A percentile compares a stretch with the other conserved stretches of the same genome.
Evolutionary conservation across 2,113 vertebrate species (phyloP).

Genomic region (Callorhinus ursinus): DNA sequence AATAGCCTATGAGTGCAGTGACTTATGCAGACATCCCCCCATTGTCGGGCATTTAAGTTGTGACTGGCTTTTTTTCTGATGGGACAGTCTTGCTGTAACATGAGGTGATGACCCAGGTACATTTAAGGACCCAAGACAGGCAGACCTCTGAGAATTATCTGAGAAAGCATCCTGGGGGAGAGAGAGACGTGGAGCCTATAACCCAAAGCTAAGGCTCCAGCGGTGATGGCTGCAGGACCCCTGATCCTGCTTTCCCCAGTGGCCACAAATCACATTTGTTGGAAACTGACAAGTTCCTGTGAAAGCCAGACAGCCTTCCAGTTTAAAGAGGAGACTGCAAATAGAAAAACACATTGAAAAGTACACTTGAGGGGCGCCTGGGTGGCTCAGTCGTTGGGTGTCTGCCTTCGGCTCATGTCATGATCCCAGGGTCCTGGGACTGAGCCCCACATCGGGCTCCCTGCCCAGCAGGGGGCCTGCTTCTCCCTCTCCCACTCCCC

Average conservation of each 20-base stretch:
- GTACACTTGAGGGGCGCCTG: not conserved
- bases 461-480: no score
- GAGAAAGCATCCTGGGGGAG: not conserved
- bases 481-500: no score
- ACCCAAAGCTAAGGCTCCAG: not conserved
- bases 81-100: not conserved
- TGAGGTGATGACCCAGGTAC: not conserved
- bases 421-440: no score
- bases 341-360: slow-evolving; percentile 6
- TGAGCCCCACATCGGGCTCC: no score
- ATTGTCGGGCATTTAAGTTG: not conserved
- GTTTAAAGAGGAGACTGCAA: not conserved
- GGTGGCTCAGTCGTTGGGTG: no score
- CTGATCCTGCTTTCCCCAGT: not conserved
- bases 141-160: not conserved
- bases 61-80: not conserved
- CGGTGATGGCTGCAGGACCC: not conserved
- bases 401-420: no score
- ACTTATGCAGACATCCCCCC: not conserved
- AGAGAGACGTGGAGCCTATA: not conserved
- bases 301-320: slow-evolving; percentile 2
- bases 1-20: not conserved
- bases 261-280: slow-evolving; percentile 24
- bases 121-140: not conserved
- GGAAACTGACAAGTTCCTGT: slow-evolving; percentile 32